phyloP scores from a whole-genome alignment of 2,797 vertebrate species.

The Clarias platycephalus region DNA sequence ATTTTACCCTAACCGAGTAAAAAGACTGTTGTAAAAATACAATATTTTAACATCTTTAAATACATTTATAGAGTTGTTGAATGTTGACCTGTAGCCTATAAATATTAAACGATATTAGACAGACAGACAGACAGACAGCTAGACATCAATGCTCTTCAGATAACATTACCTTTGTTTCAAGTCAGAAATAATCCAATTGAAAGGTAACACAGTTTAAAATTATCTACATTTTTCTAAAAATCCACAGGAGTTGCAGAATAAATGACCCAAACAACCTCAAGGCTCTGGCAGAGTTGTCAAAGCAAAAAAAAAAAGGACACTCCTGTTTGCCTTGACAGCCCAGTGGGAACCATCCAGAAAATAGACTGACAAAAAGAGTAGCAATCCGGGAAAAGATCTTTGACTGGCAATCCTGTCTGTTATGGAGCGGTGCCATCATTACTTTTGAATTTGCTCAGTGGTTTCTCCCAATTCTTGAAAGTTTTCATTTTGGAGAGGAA shows the following conservation, averaged over 20 bases:
- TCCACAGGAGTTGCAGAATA: not conserved
- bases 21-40: too few relatives aligned
- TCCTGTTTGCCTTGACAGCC: constrained; percentile 24
- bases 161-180: not conserved
- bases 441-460: constrained; percentile 18
- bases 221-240: not conserved
- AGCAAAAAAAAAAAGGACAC: constrained; percentile 27
- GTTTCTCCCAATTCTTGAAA: constrained; percentile 22
- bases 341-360: constrained; percentile 34
- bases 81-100: not conserved
- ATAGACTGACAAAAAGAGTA: constrained; percentile 33
- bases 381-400: constrained; percentile 29
- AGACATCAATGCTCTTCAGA: not conserved
- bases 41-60: too few relatives aligned
- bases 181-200: not conserved
- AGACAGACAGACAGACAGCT: too few relatives aligned
- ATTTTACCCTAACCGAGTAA: not conserved
- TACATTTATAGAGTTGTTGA: too few relatives aligned
- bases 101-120: not conserved
- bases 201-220: not conserved
- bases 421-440: constrained; percentile 32
- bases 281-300: not conserved
- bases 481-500: constrained; percentile 37
- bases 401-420: constrained; percentile 51
- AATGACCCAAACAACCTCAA: constrained; percentile 19